Percentiles rank a stretch among this genome's conserved stretches.
phyloP scores from a whole-genome alignment of 2,113 vertebrate genomes.

The Dasypus novemcinctus region DNA sequence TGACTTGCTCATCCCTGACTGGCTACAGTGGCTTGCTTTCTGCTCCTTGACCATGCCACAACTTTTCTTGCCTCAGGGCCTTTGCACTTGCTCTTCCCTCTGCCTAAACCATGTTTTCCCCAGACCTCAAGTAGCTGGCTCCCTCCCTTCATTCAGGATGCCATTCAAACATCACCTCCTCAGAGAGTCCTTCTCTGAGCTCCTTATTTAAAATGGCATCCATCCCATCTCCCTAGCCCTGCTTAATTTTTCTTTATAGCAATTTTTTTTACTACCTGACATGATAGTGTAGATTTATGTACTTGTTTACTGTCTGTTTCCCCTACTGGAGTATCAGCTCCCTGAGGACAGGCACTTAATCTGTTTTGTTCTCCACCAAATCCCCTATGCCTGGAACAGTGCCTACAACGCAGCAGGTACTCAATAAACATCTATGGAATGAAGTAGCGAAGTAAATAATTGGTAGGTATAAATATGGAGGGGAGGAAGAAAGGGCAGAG shows the following conservation, averaged over 20 bases:
- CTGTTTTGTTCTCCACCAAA: slow-evolving; percentile 14
- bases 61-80: neutral
- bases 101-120: neutral
- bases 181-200: neutral
- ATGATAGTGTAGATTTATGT: neutral
- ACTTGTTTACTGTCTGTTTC: neutral
- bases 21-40: neutral
- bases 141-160: neutral
- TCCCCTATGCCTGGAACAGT: neutral
- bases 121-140: neutral
- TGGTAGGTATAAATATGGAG: neutral
- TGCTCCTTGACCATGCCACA: neutral
- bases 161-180: neutral
- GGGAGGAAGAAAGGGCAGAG: neutral
- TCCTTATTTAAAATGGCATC: slow-evolving; percentile 1
- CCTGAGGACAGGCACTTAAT: neutral
- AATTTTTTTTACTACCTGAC: neutral
- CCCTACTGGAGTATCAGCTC: neutral
- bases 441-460: slow-evolving; percentile 9
- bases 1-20: neutral
- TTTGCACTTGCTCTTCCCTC: neutral
- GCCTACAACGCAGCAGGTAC: neutral
- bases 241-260: neutral
- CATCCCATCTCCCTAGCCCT: neutral
- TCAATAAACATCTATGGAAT: neutral